Evolutionary conservation across 1,140 invertebrate genomes (phyloP).

Genomic region (Sinella curviseta): DNA sequence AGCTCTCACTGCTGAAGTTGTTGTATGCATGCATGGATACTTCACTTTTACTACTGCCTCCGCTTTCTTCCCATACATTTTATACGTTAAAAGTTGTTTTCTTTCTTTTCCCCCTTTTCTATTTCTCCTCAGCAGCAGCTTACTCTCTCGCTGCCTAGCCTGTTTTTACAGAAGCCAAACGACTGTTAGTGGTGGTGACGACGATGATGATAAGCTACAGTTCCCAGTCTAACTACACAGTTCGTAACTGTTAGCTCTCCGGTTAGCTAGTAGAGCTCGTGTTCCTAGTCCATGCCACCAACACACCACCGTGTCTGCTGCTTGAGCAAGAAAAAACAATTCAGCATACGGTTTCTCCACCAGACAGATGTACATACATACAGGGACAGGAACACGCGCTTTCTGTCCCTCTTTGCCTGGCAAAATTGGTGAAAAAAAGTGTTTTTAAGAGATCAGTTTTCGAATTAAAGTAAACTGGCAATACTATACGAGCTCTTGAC

Average conservation of each 20-base stretch:
- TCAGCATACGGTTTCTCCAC: background rate
- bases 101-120: background rate
- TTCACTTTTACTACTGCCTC: background rate
- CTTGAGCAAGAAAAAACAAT: background rate
- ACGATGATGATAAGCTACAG: conserved; percentile 1
- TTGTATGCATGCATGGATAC: background rate
- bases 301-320: background rate
- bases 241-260: background rate
- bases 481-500: no score
- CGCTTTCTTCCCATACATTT: no score
- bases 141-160: background rate
- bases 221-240: conserved; percentile 7
- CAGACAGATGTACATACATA: background rate
- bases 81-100: background rate
- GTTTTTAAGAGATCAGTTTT: no score
- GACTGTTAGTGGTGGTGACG: background rate
- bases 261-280: background rate
- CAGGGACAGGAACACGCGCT: background rate
- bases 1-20: background rate
- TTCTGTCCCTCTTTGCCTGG: background rate
- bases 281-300: background rate
- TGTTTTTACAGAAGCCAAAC: conserved; percentile 7
- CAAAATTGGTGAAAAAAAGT: background rate
- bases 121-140: background rate
- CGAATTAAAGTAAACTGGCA: no score